phyloP scores from a whole-genome alignment of 2,113 vertebrate species.

The Chloebia gouldiae region DNA sequence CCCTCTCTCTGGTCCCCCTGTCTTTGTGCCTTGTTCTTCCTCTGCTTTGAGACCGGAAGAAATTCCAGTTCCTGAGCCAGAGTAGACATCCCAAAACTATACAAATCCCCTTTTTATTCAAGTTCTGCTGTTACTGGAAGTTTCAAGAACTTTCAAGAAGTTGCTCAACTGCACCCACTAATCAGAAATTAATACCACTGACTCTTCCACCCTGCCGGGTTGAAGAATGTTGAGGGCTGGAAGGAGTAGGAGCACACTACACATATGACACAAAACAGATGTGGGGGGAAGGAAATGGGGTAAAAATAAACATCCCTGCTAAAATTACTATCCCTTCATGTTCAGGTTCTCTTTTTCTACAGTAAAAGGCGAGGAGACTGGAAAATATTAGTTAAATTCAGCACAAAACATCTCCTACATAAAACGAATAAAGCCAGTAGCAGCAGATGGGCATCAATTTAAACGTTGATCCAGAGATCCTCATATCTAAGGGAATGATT shows the following conservation, averaged over 20 bases:
- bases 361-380: neutral
- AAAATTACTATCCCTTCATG: neutral
- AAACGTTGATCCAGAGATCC: neutral
- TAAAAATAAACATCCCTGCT: neutral
- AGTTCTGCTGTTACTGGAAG: neutral
- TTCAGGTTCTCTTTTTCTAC: neutral
- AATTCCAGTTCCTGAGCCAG: rapidly evolving
- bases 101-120: neutral
- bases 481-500: neutral
- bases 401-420: neutral
- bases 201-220: neutral
- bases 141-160: neutral
- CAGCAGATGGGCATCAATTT: neutral
- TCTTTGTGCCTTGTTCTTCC: neutral
- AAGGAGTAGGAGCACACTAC: neutral
- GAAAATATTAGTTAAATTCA: neutral
- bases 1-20: neutral
- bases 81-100: neutral
- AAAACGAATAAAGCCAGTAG: neutral
- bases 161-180: neutral
- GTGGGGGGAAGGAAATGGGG: neutral
- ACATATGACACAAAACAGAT: neutral
- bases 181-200: neutral
- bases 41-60: neutral
- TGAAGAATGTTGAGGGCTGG: neutral